A percentile compares a stretch with the other conserved stretches of the same genome.
phyloP scores from a whole-genome alignment of 2,113 vertebrate species.

The Podilymbus podiceps region DNA sequence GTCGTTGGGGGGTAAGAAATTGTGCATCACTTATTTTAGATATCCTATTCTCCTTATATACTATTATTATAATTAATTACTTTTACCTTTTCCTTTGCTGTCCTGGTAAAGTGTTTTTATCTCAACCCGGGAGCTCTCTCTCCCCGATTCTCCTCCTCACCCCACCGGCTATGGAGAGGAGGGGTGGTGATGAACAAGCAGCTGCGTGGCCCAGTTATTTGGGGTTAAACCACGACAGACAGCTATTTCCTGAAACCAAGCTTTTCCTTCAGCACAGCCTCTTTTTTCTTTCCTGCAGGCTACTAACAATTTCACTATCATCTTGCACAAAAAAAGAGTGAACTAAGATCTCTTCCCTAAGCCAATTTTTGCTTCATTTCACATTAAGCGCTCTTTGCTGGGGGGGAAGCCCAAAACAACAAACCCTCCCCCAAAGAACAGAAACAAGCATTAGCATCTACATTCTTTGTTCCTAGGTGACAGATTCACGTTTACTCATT shows the following conservation, averaged over 20 bases:
- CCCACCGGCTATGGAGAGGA: no score
- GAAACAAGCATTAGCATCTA: not conserved
- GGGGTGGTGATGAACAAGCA: no score
- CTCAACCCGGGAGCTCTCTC: no score
- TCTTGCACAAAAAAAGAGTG: not conserved
- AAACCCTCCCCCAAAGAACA: rapidly evolving
- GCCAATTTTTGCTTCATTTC: not conserved
- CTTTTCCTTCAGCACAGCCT: not conserved
- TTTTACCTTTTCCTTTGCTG: no score
- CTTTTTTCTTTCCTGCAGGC: not conserved
- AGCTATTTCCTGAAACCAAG: not conserved
- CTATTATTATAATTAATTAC: no score
- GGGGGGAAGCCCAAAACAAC: not conserved
- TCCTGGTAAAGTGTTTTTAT: no score
- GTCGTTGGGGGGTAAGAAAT: no score
- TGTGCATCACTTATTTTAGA: no score
- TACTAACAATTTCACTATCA: not conserved
- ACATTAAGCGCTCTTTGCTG: not conserved
- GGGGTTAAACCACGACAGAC: no score
- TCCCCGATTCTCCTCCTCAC: no score
- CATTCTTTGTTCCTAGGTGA: not conserved
- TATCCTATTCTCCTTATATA: no score
- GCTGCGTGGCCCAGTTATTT: no score
- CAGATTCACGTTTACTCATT: rapidly evolving
- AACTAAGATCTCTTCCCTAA: not conserved